These are phyloP conservation scores for Microcebus murinus DNA, from an alignment of 2,113 vertebrate species.

Conservation along the genomic window DNA sequence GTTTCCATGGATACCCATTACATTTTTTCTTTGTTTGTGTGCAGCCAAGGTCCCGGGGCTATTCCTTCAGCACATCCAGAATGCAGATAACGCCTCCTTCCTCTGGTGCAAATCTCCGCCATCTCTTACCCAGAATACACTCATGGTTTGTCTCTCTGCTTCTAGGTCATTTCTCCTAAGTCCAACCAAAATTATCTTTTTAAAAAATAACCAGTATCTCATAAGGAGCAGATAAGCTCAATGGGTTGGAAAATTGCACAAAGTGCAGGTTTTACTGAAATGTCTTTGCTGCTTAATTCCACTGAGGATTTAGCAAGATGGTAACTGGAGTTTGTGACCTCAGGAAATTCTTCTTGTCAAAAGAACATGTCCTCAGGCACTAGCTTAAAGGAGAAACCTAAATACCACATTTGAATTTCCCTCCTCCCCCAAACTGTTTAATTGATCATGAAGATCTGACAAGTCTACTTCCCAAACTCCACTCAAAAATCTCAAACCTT, in stretches of 20 bases:
- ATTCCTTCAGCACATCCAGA: neutral
- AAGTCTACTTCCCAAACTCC: neutral
- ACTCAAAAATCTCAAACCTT: neutral
- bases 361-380: too few relatives aligned
- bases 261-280: neutral
- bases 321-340: neutral
- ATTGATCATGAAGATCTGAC: too few relatives aligned
- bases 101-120: too few relatives aligned
- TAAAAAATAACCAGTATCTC: neutral
- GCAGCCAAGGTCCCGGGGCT: too few relatives aligned
- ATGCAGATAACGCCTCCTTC: accelerated
- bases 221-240: neutral
- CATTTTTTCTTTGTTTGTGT: neutral
- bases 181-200: neutral
- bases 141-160: neutral
- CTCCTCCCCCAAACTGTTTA: accelerated
- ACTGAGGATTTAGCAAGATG: neutral
- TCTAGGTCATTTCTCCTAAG: neutral
- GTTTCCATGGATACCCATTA: neutral
- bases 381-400: neutral
- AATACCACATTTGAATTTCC: neutral
- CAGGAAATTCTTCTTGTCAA: neutral
- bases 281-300: neutral
- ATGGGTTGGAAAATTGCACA: neutral
- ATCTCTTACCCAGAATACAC: neutral